Conservation (phyloP, 2,113 vertebrate genomes). For the Sinocyclocheilus anshuiensis region DNA sequence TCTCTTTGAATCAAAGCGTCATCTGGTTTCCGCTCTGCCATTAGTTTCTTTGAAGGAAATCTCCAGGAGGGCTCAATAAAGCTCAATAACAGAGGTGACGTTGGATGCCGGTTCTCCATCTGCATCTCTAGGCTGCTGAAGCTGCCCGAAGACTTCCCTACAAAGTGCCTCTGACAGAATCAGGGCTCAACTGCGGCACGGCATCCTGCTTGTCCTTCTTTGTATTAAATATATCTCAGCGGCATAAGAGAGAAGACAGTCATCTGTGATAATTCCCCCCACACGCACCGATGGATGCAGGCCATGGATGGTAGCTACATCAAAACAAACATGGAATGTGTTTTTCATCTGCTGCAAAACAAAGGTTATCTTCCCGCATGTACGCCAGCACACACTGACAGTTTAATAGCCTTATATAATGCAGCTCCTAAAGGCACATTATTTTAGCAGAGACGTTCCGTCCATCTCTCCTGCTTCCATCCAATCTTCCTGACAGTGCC, state of each 20-base stretch:
- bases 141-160: constrained; percentile 41
- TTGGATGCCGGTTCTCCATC: constrained; percentile 15
- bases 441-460: constrained; percentile 52
- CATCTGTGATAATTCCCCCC: constrained; percentile 28
- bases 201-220: constrained; percentile 25
- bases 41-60: constrained; percentile 17
- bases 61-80: constrained; percentile 24
- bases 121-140: constrained; percentile 40
- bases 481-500: constrained; percentile 55
- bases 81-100: constrained; percentile 17
- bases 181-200: constrained; percentile 31
- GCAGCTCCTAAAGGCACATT: constrained; percentile 54
- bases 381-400: constrained; percentile 51
- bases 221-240: constrained; percentile 43
- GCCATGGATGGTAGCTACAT: constrained; percentile 22
- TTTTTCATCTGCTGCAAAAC: constrained; percentile 52
- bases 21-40: constrained; percentile 23
- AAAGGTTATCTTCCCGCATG: constrained; percentile 51
- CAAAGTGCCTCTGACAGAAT: constrained; percentile 53
- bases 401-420: constrained; percentile 59
- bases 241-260: constrained; percentile 19
- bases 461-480: constrained; percentile 53
- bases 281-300: background rate
- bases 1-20: constrained; percentile 20
- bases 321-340: constrained; percentile 41